Evolutionary conservation across 2,888 invertebrate genomes (phyloP).

Genomic region (Ornithoptera alexandrae): DNA sequence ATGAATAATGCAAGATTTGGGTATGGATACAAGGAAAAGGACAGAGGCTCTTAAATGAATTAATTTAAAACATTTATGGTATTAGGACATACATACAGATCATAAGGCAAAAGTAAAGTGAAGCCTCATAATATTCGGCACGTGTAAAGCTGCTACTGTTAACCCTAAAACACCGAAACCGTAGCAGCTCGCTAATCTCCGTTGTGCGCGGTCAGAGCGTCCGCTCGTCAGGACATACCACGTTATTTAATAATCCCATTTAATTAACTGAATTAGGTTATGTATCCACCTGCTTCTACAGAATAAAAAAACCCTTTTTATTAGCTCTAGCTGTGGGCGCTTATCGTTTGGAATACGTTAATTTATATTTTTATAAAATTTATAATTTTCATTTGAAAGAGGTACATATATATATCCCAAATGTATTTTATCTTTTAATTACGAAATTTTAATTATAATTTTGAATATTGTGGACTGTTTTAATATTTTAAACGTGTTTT

Average conservation of each 20-base stretch:
- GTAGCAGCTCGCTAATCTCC: slow-evolving; percentile 69
- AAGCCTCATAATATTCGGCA: slow-evolving; percentile 52
- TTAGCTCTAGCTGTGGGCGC: not conserved
- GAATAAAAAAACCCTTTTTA: not conserved
- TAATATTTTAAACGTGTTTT: not conserved
- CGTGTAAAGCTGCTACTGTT: slow-evolving; percentile 43
- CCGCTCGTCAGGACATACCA: slow-evolving; percentile 42
- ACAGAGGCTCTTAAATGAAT: too few species aligned
- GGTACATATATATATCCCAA: too few species aligned
- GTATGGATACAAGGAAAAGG: too few species aligned
- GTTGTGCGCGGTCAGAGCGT: slow-evolving; percentile 49
- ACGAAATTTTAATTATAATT: too few species aligned
- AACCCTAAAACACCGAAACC: slow-evolving; percentile 76
- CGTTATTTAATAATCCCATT: slow-evolving; percentile 65
- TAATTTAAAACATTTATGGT: too few species aligned
- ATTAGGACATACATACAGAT: not conserved
- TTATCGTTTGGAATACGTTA: not conserved
- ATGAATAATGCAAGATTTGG: too few species aligned
- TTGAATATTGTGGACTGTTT: not conserved
- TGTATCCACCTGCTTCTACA: not conserved
- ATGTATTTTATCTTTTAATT: too few species aligned
- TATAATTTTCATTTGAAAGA: not conserved
- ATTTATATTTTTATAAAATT: not conserved
- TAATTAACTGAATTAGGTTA: slow-evolving; percentile 36
- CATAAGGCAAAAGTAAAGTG: slow-evolving; percentile 32